Conservation (phyloP, 2,888 invertebrate genomes). For the Polydrusus pterygomalis region DNA sequence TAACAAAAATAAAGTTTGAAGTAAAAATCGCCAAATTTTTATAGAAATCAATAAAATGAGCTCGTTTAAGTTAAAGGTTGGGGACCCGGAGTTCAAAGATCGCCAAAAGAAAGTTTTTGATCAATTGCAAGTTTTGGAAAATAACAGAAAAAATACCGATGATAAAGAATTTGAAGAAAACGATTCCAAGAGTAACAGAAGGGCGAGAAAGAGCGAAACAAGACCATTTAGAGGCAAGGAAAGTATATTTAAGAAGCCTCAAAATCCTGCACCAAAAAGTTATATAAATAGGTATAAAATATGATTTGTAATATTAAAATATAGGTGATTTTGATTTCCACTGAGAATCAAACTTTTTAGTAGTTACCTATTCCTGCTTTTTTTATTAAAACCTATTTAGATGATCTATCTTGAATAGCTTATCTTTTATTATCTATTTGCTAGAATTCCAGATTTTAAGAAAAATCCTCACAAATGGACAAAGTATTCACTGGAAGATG, state of each 20-base stretch:
- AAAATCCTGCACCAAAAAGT: slow-evolving; percentile 75
- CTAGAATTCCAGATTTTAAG: slow-evolving; percentile 74
- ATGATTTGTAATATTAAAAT: not conserved
- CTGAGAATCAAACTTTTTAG: no score
- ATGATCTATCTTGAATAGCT: not conserved
- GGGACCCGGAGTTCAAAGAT: slow-evolving; percentile 70
- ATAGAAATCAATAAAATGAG: slow-evolving; percentile 41
- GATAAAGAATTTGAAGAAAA: slow-evolving; percentile 59
- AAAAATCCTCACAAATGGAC: slow-evolving; percentile 89
- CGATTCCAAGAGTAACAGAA: slow-evolving; percentile 62
- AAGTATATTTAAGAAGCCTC: slow-evolving; percentile 87
- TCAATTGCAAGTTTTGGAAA: slow-evolving; percentile 76
- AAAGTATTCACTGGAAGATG: slow-evolving; percentile 87
- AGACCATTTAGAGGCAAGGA: slow-evolving; percentile 81
- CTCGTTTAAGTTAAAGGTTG: slow-evolving; percentile 57
- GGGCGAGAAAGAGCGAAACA: slow-evolving; percentile 72
- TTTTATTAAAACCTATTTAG: not conserved
- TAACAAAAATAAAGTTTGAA: not conserved
- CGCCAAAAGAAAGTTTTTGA: slow-evolving; percentile 83
- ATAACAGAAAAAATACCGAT: slow-evolving; percentile 67
- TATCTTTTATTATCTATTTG: slow-evolving; percentile 6
- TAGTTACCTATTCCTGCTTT: no score
- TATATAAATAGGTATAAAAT: slow-evolving; percentile 64
- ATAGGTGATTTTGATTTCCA: no score
- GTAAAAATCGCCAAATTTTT: not conserved